phyloP scores from a whole-genome alignment of 2,797 vertebrate genomes.

The Sparus aurata region DNA sequence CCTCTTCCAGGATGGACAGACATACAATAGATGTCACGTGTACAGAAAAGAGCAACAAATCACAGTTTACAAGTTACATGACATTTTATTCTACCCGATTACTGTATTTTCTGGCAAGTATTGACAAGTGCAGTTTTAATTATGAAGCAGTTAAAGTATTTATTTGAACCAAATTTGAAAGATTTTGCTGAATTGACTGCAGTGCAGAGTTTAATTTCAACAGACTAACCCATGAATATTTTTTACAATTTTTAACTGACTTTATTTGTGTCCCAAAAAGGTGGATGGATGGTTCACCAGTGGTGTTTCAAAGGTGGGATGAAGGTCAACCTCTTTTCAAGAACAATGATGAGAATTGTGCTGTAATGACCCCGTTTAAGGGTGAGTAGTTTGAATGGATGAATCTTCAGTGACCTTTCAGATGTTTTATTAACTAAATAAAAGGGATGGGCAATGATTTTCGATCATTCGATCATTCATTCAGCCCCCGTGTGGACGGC shows the following conservation, averaged over 20 bases:
- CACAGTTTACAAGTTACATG: too few relatives aligned
- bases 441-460: constrained; percentile 77
- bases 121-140: not conserved
- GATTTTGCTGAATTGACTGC: not conserved
- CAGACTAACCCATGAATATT: not conserved
- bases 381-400: constrained; percentile 45
- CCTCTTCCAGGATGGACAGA: too few relatives aligned
- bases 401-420: not conserved
- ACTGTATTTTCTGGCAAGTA: too few relatives aligned
- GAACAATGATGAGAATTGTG: constrained; percentile 73
- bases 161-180: not conserved
- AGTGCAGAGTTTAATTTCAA: not conserved
- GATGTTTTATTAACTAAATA: not conserved
- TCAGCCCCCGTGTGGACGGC: too few relatives aligned
- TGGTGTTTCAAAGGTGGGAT: constrained; percentile 67
- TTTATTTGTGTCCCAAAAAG: constrained; percentile 48
- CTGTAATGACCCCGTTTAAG: not conserved
- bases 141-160: not conserved
- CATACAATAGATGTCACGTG: too few relatives aligned
- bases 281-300: constrained; percentile 73
- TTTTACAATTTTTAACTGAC: not conserved
- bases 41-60: too few relatives aligned
- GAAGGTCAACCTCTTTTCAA: constrained; percentile 56
- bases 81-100: too few relatives aligned
- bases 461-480: too few relatives aligned